Evolutionary conservation across 2,888 invertebrate species (phyloP), one percentile per base, ranked within the genome.

Genomic region (Acrocyrtus sp.): DNA sequence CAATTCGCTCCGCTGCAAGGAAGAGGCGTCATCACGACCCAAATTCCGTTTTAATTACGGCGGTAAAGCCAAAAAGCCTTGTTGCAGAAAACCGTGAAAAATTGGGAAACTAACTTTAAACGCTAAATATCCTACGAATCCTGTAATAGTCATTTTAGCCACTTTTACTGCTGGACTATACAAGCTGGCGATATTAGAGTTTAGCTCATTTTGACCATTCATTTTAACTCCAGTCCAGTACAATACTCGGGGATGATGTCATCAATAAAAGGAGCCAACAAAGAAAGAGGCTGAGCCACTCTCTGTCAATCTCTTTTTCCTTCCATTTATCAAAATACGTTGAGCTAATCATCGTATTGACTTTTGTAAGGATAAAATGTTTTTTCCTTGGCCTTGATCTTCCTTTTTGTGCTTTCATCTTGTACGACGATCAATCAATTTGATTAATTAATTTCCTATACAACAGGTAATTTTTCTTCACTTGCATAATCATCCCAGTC

Each of bases 381-480:
- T 8, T 51, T 26, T 6, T 15, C 51, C 51, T 12, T 24, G 24
- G 22, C 8, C 21, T 43, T 22, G 39, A 10, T 57, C 24, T 24
- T 15, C 22, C n/a, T 19, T 34, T 3, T 1, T 39, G 8, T 45
- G 6, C 47, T 19, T 45, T 45, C n/a, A 17, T 45, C 5, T n/a
- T n/a, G 50, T 39, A 39, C 15, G 61, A 68, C 48, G 15, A 68
- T 61, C 60, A 61, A 60, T 61, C 68, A 61, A 43, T 68, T 54
- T 68, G 68, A 68, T 68, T 68, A 68, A 68, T 68, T 68, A 68
- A 61, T 56, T 53, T 61, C 54, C 53, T 53, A 68, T 60, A 27
- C 48, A 39, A 48, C 61, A 26, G 57, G 27, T 68, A 45, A 34
- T 68, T 61, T 61, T 61, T 61, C 68, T 54, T 45, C 39, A 53